Base-by-base conservation (phyloP, 1,140 invertebrate species). In the Brachionus calyciflorus region DNA sequence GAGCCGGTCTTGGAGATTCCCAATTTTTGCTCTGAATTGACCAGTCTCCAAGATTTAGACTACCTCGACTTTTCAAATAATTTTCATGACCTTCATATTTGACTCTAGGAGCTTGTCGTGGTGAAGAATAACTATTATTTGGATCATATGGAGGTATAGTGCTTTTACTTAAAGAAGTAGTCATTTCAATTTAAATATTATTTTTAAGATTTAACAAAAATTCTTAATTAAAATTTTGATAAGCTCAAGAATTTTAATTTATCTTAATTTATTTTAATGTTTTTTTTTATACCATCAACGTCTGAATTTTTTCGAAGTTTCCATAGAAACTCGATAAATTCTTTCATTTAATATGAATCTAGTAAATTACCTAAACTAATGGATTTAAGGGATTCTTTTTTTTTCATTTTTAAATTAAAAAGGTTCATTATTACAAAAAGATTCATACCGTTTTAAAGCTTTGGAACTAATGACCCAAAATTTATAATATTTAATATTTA, bases 71-170 rank as follows among this genome's bases (percentile, higher is more conserved):
- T 44, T 33, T 55, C 17, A 57, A 9, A 28, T 57, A 76, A 19
- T 76, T 76, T 19, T 76, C 37, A 26, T 12, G n/a, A 2, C 73
- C 73, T 57, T 76, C 73, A 48, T n/a, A 55, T 55, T 76, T 76
- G 10, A 76, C 51, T 40, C 73, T 49, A 10, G 69, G 69, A 24
- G 14, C 46, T 40, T 28, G 21, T 21, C 69, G 24, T 1, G 69
- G 69, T 21, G 69, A 73, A 3, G 24, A 26, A 41, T 73, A 73
- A 17, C 46, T 51, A 40, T 73, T 73, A 9, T 49, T 21, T 49
- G 69, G 46, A 41, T 73, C 69, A 51, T 73, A 73, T 19, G 24
- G 10, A 30, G 69, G 69, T 30, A 73, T 73, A 4, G 69, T 73
- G 19, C 69, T 73, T 73, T 73, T 49, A 17, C 69, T 73, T 14